Evolutionary conservation across 2,113 vertebrate species (phyloP), one percentile per base, ranked within the genome.

Genomic region (Clarias gariepinus): DNA sequence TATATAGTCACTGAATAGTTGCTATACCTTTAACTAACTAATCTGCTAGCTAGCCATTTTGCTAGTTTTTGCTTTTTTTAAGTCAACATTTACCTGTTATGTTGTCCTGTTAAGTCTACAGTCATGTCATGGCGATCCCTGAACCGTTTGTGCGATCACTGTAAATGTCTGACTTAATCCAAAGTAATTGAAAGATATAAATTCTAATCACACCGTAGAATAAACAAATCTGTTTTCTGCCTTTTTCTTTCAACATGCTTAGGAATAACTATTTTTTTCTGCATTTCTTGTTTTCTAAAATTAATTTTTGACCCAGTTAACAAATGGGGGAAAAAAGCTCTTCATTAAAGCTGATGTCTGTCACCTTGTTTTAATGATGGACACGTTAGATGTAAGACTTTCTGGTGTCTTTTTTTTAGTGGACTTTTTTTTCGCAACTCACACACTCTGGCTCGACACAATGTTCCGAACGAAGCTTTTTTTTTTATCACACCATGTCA

Each of bases 401-500:
- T 73, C 57, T 12, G 3, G 18, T 33, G 21, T 6, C 12, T 77
- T 28, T 68, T 68, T 78, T n/a, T 5, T 2, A 55, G 23, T 81
- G 80, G 58, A 81, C n/a, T 58, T n/a, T 6, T n/a, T 82, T 68
- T 80, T 60, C 60, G 77, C 28, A 80, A n/a, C 55, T 58, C 78
- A 61, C 57, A 33, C 80, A 28, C 61, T 28, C 55, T 2, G 13
- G 61, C 2, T 47, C 41, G 41, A 47, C 41, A 82, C 12, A 28
- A 71, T 10, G 12, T 60, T 84, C 16, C 1, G 16, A 83, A 55
- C 23, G 13, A 61, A 61, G 69, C 30, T 76, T 55, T 76, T 74
- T 47, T 47, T 69, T 73, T 73, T n/a, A 84, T 84, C 83, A 76
- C 69, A 47, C 69, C 57, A 15, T 47, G 83, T 84, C 83, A 84